phyloP scores from a whole-genome alignment of 2,888 invertebrate species.

The Dryobotodes eremita region DNA sequence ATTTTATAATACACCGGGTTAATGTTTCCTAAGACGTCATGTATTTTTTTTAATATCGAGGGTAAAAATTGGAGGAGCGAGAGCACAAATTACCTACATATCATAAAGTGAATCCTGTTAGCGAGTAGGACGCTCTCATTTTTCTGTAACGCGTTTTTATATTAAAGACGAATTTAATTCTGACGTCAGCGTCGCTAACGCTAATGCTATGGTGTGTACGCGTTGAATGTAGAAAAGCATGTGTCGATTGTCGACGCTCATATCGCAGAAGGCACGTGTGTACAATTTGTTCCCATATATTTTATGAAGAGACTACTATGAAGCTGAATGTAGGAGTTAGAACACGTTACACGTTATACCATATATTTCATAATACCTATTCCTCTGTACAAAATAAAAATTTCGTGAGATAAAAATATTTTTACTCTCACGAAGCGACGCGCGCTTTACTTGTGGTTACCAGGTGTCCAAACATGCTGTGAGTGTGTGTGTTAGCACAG shows the following conservation, averaged over 20 bases:
- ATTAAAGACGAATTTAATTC: conserved; percentile 51
- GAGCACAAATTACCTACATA: conserved; percentile 55
- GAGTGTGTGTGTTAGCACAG: too few relatives aligned
- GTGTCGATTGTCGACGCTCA: conserved; percentile 45
- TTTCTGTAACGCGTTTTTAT: conserved; percentile 55
- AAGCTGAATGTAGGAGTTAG: not conserved
- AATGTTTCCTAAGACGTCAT: conserved; percentile 26
- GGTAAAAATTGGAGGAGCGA: conserved; percentile 52
- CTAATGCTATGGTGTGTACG: conserved; percentile 49
- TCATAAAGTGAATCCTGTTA: conserved; percentile 63
- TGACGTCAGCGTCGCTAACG: conserved; percentile 51
- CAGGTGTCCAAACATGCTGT: too few relatives aligned
- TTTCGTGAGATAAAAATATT: too few relatives aligned
- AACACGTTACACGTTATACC: not conserved
- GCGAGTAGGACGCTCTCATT: conserved; percentile 47
- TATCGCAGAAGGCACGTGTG: conserved; percentile 47
- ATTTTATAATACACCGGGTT: conserved; percentile 16
- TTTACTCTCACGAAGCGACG: too few relatives aligned
- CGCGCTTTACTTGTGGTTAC: too few relatives aligned
- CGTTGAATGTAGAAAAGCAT: conserved; percentile 51
- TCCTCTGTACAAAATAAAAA: not conserved
- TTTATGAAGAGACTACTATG: conserved; percentile 50
- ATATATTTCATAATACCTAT: not conserved
- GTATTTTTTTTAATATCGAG: conserved; percentile 39
- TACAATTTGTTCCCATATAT: conserved; percentile 53